These are phyloP conservation scores for Netelia virgata DNA, from an alignment of 2,888 invertebrate genomes.

Conservation along the genomic window DNA sequence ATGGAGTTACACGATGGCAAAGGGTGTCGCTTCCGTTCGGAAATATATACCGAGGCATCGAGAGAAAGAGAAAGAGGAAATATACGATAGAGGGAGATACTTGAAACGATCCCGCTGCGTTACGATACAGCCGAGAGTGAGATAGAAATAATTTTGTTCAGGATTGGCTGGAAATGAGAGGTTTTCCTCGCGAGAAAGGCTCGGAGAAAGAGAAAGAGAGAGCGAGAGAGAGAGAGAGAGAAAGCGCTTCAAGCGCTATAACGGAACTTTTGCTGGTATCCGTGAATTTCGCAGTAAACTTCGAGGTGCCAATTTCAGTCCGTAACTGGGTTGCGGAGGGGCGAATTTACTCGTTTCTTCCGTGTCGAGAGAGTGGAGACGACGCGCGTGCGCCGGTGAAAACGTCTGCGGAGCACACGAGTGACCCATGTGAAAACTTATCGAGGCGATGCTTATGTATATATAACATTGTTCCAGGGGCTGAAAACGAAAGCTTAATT, in stretches of 20 bases:
- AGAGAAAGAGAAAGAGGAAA: neutral
- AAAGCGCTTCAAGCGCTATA: neutral
- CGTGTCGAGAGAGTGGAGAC: neutral
- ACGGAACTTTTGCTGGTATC: slow-evolving; percentile 10
- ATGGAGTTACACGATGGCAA: slow-evolving; percentile 38
- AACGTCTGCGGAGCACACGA: slow-evolving; percentile 13
- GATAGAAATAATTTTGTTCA: slow-evolving; percentile 34
- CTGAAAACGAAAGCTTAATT: slow-evolving; percentile 29
- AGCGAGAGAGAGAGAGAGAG: slow-evolving; percentile 8
- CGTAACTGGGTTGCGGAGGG: neutral
- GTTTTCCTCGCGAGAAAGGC: neutral
- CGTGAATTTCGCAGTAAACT: slow-evolving; percentile 50
- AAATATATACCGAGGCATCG: neutral
- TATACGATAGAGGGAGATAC: slow-evolving; percentile 23
- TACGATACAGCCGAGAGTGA: slow-evolving; percentile 14
- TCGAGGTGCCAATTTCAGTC: slow-evolving; percentile 52
- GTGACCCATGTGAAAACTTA: slow-evolving; percentile 26
- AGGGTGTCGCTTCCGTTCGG: slow-evolving; percentile 8
- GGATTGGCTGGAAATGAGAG: slow-evolving; percentile 48
- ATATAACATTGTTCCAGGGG: slow-evolving; percentile 2
- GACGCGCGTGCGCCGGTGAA: neutral
- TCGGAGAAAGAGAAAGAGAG: slow-evolving; percentile 4
- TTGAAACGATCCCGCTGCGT: slow-evolving; percentile 31
- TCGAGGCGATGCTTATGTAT: slow-evolving; percentile 5
- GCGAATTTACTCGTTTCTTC: slow-evolving; percentile 18